phyloP scores from a whole-genome alignment of 1,140 invertebrate species.

The Drosophila miranda region DNA sequence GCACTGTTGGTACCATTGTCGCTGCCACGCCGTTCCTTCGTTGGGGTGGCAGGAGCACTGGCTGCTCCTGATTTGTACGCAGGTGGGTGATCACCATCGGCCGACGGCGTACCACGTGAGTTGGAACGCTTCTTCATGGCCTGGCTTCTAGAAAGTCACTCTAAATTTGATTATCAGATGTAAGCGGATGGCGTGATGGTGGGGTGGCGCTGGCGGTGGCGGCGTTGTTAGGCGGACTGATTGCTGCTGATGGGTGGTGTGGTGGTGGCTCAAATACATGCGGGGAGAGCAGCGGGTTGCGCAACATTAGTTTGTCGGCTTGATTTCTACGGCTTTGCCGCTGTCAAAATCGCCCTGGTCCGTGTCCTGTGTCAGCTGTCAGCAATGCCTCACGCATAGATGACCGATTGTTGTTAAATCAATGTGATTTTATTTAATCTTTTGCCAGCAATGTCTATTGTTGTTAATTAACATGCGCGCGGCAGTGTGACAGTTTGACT shows the following conservation, averaged over 20 bases:
- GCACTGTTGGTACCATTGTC: slow-evolving; percentile 40
- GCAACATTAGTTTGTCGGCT: slow-evolving; percentile 63
- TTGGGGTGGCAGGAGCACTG: slow-evolving; percentile 73
- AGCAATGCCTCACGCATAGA: slow-evolving; percentile 5
- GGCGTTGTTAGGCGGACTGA: slow-evolving; percentile 47
- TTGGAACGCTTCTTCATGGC: slow-evolving; percentile 73
- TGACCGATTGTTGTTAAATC: slow-evolving; percentile 20
- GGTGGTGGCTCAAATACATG: slow-evolving; percentile 42
- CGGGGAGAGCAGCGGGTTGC: slow-evolving; percentile 58
- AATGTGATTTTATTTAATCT: slow-evolving; percentile 62
- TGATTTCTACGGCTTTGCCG: slow-evolving; percentile 7
- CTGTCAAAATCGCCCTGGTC: not conserved
- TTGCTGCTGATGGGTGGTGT: slow-evolving; percentile 23
- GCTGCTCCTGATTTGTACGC: slow-evolving; percentile 66
- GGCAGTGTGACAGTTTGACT: not conserved
- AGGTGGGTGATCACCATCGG: slow-evolving; percentile 36
- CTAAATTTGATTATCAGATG: slow-evolving; percentile 56
- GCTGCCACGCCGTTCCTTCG: slow-evolving; percentile 45
- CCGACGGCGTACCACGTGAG: slow-evolving; percentile 62
- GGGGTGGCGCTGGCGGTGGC: slow-evolving; percentile 11
- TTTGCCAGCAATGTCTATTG: slow-evolving; percentile 37
- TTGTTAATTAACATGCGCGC: slow-evolving; percentile 67
- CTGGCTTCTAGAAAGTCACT: not conserved
- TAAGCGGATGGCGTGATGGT: slow-evolving; percentile 60
- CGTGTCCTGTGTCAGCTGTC: not conserved